Base-by-base conservation (phyloP, 2,888 invertebrate species). In the Lacanobia oleracea region DNA sequence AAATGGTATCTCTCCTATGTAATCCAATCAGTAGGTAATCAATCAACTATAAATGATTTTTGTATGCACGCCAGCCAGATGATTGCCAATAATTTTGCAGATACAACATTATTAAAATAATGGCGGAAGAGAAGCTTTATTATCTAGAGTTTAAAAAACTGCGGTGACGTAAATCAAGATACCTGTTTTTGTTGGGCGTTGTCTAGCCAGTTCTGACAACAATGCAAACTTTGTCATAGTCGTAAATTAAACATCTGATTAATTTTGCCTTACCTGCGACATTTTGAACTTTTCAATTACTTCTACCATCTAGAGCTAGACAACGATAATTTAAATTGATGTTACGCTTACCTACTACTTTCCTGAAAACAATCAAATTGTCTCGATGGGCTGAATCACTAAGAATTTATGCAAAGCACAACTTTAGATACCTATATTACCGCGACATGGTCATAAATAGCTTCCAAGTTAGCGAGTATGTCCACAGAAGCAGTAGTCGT, bases 1-100 rank as follows among this genome's bases (percentile, higher is more conserved):
- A 77, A 72, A 77, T 69, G 53, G 56, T 75, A 77, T 69, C 33
- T 71, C 23, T 50, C 21, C 54, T 78, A 72, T 65, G 64, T 76
- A 74, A 76, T 54, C 61, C 69, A 83, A 83, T 78, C 84, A 75
- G 59, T 33, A 12, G 54, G 67, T 72, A 64, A 75, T 77, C 74
- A 76, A 79, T 86, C 75, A 84, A 75, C 54, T 64, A 43, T 40
- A 72, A 69, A 64, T 61, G 43, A 71, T 75, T 81, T 81, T 77
- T 81, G 67, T 72, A 65, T 66, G 72, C 72, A 70, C 64, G 65
- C 63, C 53, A 73, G 54, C 65, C 53, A 64, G 66, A 59, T 67
- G 63, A 67, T 51, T 57, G 50, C 33, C 48, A 69, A 70, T 67
- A 64, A 72, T 71, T 72, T 56, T 53, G 64, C 61, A 75, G 48